A percentile compares a stretch with the other conserved stretches of the same genome.
Evolutionary conservation across 2,113 vertebrate genomes (phyloP).

Genomic region (Malaclemys terrapin): DNA sequence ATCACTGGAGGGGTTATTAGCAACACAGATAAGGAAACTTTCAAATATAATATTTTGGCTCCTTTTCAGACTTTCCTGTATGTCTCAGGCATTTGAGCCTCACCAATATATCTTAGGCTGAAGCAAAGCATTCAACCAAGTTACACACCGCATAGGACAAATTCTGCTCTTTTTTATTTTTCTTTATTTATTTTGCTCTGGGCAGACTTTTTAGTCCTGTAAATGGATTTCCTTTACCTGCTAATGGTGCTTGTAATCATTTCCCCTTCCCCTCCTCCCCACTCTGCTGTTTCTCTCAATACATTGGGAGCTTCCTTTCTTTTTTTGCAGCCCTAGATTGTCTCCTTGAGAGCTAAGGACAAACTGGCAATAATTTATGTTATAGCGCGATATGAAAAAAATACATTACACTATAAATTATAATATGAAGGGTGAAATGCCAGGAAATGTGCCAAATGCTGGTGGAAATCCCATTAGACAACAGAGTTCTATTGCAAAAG

Average conservation of each 20-base stretch:
- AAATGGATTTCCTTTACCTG: not conserved
- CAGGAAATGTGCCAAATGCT: constrained; percentile 75
- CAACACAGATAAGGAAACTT: constrained; percentile 38
- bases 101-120: not conserved
- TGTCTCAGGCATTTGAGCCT: constrained; percentile 4
- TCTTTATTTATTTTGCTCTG: not conserved
- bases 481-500: constrained; percentile 69
- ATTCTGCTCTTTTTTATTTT: not conserved
- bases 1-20: constrained; percentile 44
- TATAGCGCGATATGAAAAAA: constrained; percentile 77
- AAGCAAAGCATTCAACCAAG: constrained; percentile 19
- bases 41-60: constrained; percentile 37
- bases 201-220: not conserved
- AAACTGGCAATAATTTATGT: constrained; percentile 84
- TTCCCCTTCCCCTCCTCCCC: not conserved
- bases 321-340: constrained; percentile 55
- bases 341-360: constrained; percentile 84
- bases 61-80: not conserved
- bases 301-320: not conserved
- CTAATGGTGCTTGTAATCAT: not conserved
- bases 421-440: constrained; percentile 79
- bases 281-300: not conserved
- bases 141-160: not conserved
- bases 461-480: constrained; percentile 79
- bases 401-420: constrained; percentile 83